Evolutionary conservation across 64 coral and sea anemone species (phyloP).

Genomic region (Montipora sp.): DNA sequence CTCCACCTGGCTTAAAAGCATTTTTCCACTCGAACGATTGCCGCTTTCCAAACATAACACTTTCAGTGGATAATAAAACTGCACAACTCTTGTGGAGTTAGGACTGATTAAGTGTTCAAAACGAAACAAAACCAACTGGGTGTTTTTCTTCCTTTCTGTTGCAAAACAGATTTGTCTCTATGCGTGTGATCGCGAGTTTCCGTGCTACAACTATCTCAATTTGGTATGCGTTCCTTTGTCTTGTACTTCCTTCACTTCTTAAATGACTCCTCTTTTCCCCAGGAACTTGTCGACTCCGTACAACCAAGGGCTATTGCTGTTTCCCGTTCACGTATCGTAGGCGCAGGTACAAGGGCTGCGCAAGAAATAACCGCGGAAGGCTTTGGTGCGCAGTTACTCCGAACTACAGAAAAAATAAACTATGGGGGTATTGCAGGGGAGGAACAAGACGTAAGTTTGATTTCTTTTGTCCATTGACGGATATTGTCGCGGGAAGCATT

Average conservation of each 20-base stretch:
- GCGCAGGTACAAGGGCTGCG: constrained; percentile 28
- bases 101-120: background rate
- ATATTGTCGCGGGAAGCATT: background rate
- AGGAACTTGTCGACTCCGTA: constrained; percentile 15
- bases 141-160: too few relatives aligned
- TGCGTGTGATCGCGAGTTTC: background rate
- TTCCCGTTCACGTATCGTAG: constrained; percentile 49
- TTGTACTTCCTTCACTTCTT: background rate
- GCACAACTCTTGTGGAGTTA: too few relatives aligned
- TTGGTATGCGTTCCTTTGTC: background rate
- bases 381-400: constrained; percentile 55
- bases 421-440: constrained; percentile 56
- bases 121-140: background rate
- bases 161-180: background rate
- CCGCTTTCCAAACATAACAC: too few relatives aligned
- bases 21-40: too few relatives aligned
- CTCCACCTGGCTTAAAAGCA: too few relatives aligned
- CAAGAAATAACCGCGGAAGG: background rate
- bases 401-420: constrained; percentile 44
- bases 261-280: background rate
- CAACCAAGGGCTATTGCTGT: constrained; percentile 43
- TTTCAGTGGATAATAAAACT: too few relatives aligned
- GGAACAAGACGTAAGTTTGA: constrained; percentile 18
- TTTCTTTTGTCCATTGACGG: background rate
- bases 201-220: background rate